Percentiles rank a stretch among this genome's conserved stretches.
Conservation (phyloP, 2,113 vertebrate genomes). For the Nycticorax nycticorax region DNA sequence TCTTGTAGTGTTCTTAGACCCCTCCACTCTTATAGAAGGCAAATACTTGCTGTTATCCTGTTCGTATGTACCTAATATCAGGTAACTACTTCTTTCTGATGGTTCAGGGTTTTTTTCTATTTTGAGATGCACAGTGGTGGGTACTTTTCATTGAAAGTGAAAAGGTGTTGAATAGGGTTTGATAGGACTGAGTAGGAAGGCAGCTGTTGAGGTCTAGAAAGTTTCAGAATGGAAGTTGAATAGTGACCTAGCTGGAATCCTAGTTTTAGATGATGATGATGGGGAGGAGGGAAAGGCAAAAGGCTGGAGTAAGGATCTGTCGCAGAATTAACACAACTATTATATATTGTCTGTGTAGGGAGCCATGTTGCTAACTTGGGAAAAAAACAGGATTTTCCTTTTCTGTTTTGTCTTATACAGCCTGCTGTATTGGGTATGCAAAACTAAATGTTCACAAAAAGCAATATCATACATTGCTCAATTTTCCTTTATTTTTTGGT, state of each 20-base stretch:
- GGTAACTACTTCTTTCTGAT: background rate
- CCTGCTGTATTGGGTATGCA: background rate
- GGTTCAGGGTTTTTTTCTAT: background rate
- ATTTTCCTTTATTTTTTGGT: background rate
- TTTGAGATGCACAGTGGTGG: background rate
- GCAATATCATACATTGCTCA: accelerated
- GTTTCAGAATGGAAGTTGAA: background rate
- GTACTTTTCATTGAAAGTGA: background rate
- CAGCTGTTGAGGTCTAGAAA: background rate
- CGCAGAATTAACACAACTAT: background rate
- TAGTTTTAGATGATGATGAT: background rate
- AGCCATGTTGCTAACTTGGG: background rate
- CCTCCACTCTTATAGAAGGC: background rate
- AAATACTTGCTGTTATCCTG: background rate
- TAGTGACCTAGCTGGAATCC: background rate
- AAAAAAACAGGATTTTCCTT: background rate
- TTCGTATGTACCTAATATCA: background rate
- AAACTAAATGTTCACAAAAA: background rate
- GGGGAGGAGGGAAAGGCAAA: background rate
- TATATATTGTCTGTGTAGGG: background rate
- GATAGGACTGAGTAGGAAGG: background rate
- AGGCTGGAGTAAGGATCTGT: background rate
- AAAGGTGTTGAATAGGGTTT: accelerated
- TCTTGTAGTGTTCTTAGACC: background rate
- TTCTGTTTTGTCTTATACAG: background rate